phyloP scores from a whole-genome alignment of 2,113 vertebrate genomes.

The Grallaria varia region DNA sequence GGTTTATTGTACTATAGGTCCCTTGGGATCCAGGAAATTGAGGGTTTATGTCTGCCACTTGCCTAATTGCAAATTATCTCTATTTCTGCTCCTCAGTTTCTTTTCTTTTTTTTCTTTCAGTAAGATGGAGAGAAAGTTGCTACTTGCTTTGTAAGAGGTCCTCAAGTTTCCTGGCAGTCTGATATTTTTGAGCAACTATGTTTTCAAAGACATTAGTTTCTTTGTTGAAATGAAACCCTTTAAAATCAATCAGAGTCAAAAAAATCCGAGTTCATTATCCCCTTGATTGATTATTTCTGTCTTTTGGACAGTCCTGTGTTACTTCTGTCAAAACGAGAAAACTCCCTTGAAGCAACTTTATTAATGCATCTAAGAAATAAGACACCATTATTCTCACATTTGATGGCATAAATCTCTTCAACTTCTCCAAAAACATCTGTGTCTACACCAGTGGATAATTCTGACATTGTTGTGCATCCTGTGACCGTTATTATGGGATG shows the following conservation, averaged over 20 bases:
- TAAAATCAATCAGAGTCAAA: neutral
- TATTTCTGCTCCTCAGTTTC: neutral
- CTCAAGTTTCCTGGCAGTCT: neutral
- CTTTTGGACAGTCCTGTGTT: neutral
- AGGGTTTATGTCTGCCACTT: neutral
- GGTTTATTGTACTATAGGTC: neutral
- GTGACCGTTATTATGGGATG: neutral
- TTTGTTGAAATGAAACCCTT: neutral
- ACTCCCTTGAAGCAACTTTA: neutral
- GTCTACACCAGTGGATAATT: neutral
- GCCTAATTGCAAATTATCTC: neutral
- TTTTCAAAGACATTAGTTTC: neutral
- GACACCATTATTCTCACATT: neutral
- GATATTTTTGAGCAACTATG: neutral
- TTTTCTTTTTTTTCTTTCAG: neutral
- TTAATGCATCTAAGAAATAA: neutral
- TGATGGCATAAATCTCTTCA: neutral
- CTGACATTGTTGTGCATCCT: neutral
- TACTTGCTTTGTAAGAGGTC: neutral
- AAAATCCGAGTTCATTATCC: neutral
- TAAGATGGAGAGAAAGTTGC: neutral
- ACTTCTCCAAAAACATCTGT: neutral
- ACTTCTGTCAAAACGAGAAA: neutral
- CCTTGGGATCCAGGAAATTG: neutral
- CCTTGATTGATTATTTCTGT: neutral